Evolutionary conservation across 1,140 invertebrate genomes (phyloP).

Genomic region (Cyclina sinensis): DNA sequence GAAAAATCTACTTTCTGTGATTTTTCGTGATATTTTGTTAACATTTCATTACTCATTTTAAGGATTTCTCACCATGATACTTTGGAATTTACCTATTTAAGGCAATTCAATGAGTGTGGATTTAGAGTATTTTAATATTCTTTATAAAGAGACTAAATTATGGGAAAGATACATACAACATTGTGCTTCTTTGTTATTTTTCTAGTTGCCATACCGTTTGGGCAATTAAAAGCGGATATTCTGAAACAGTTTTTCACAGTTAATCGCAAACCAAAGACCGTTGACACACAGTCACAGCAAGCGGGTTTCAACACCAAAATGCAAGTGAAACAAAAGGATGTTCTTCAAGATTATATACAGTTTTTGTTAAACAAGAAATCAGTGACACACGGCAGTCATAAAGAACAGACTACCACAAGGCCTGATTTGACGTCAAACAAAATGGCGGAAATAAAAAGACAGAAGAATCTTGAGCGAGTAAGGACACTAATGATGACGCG

Average conservation of each 20-base stretch:
- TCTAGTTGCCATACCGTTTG: not conserved
- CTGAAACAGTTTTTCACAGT: not conserved
- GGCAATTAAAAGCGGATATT: not conserved
- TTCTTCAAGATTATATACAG: not conserved
- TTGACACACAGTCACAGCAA: not conserved
- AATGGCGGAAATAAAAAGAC: too few species aligned
- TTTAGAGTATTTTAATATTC: too few species aligned
- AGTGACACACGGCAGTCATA: too few species aligned
- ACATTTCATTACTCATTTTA: not conserved
- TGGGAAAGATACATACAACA: too few species aligned
- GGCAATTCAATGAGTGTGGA: too few species aligned
- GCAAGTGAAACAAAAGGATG: not conserved
- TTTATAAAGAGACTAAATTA: too few species aligned
- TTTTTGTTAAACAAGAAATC: not conserved
- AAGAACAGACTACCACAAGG: too few species aligned
- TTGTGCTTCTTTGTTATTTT: not conserved
- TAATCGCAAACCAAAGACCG: not conserved
- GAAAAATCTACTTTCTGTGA: not conserved
- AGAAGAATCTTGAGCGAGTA: too few species aligned
- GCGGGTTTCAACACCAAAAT: not conserved
- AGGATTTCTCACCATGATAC: not conserved
- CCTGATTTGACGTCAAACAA: too few species aligned
- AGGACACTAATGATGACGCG: too few species aligned
- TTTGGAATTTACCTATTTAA: not conserved
- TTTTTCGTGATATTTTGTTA: conserved; percentile 8